Base-by-base conservation (phyloP, 2,888 invertebrate species). In the Andrena praecox region DNA sequence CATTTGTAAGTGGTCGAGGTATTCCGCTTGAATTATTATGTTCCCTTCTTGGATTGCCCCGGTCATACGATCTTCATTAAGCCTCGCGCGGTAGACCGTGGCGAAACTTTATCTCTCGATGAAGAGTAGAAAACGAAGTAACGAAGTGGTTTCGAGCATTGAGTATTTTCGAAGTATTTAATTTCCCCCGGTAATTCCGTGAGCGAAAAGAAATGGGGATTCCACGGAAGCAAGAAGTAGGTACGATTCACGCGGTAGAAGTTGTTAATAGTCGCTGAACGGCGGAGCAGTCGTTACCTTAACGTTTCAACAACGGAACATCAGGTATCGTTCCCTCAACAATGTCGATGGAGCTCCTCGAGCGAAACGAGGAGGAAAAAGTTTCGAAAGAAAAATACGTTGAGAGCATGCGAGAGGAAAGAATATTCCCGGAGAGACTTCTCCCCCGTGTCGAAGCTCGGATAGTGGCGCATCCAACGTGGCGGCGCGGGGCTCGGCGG, bases 401-500 rank as follows among this genome's bases (percentile, higher is more conserved):
- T 27, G 77, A 60, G 71, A 84, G 72, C 78, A 71, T 31, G 83
- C 71, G 69, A 76, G 75, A 72, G 64, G 27, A 60, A 69, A 60
- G 81, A 69, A 75, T 75, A 75, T 54, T 79, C 70, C 31, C 52
- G 59, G 82, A 60, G 54, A 67, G 73, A 68, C 63, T 82, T 87
- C 59, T 75, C 77, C 67, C 73, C n/a, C 29, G 74, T 84, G 84
- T 89, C 89, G 88, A 89, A 87, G 87, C 86, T 86, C 87, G 88
- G 85, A 79, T 88, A 90, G 89, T 88, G 85, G 85, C 87, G 87
- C 79, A 82, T 82, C 79, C 87, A 72, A 69, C 75, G 54, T 70
- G 42, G 85, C 77, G 60, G 74, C 60, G 85, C 77, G 82, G 71
- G 82, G 71, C 56, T 64, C 66, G 72, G 5, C 62, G 50, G 52